Evolutionary conservation across 2,797 vertebrate genomes (phyloP).

Genomic region (Sebastes itinus): DNA sequence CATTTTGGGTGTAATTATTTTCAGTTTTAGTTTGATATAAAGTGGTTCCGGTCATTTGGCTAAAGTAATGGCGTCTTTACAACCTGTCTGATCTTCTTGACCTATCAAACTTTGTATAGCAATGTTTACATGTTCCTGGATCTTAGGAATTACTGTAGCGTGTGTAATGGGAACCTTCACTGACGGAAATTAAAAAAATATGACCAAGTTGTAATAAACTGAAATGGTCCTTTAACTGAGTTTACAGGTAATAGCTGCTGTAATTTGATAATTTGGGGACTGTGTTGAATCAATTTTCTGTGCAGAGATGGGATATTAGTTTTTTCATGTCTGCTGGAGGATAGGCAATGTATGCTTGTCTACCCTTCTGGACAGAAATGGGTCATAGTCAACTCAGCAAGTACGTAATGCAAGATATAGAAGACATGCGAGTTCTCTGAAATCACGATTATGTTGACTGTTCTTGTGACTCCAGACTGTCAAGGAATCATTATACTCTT

Average conservation of each 20-base stretch:
- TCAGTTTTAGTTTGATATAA: background rate
- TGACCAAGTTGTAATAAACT: too few species aligned
- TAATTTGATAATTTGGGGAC: background rate
- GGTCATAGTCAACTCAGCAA: background rate
- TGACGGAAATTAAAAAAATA: background rate
- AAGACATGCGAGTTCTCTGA: too few species aligned
- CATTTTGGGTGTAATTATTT: background rate
- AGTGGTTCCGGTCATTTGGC: background rate
- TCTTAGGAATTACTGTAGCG: background rate
- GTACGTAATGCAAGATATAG: background rate
- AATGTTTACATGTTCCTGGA: too few species aligned
- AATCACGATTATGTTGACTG: background rate
- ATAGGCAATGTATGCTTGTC: background rate
- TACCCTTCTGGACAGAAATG: background rate
- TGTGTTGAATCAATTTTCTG: background rate
- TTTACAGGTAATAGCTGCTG: too few species aligned
- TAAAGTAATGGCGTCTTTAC: background rate
- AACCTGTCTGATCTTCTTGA: background rate
- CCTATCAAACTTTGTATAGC: background rate
- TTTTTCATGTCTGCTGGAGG: too few species aligned
- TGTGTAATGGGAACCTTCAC: background rate
- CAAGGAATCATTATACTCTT: background rate
- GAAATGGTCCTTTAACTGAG: too few species aligned
- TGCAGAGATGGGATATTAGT: background rate
- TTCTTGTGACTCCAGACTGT: background rate